Conservation (phyloP, 2,888 invertebrate genomes). For the Dorcus hopei region DNA sequence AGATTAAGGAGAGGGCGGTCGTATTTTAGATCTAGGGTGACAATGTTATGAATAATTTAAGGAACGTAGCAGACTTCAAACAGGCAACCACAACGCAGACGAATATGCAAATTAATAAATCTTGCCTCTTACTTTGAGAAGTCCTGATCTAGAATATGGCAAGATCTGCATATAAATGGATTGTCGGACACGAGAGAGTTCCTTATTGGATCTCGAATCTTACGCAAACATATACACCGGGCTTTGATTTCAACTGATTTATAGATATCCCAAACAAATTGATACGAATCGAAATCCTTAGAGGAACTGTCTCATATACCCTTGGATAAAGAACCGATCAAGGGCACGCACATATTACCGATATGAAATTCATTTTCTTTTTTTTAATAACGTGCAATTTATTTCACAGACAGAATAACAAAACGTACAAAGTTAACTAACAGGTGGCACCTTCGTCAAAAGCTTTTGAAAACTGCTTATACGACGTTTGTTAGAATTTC, state of each 20-base stretch:
- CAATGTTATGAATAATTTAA: slow-evolving; percentile 49
- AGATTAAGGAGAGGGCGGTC: slow-evolving; percentile 14
- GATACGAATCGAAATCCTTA: too few species aligned
- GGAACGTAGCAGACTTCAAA: slow-evolving; percentile 44
- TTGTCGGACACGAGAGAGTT: slow-evolving; percentile 33
- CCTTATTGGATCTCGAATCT: slow-evolving; percentile 22
- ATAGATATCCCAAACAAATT: too few species aligned
- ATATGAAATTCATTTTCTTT: too few species aligned
- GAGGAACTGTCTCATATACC: too few species aligned
- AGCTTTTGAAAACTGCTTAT: slow-evolving; percentile 4
- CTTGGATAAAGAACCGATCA: too few species aligned
- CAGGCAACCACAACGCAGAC: slow-evolving; percentile 34
- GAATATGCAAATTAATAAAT: slow-evolving; percentile 50
- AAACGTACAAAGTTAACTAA: background rate
- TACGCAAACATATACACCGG: slow-evolving; percentile 14
- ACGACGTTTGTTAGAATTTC: background rate
- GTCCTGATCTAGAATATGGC: slow-evolving; percentile 36
- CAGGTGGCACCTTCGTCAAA: slow-evolving; percentile 8
- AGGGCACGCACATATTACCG: too few species aligned
- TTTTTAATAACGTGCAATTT: too few species aligned
- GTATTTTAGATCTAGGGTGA: slow-evolving; percentile 39
- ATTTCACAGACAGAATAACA: too few species aligned
- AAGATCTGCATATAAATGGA: slow-evolving; percentile 47
- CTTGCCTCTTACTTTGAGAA: slow-evolving; percentile 45
- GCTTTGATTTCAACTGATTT: background rate